Evolutionary conservation across 2,888 invertebrate genomes (phyloP).

Genomic region (Scrobipalpa atriplicella): DNA sequence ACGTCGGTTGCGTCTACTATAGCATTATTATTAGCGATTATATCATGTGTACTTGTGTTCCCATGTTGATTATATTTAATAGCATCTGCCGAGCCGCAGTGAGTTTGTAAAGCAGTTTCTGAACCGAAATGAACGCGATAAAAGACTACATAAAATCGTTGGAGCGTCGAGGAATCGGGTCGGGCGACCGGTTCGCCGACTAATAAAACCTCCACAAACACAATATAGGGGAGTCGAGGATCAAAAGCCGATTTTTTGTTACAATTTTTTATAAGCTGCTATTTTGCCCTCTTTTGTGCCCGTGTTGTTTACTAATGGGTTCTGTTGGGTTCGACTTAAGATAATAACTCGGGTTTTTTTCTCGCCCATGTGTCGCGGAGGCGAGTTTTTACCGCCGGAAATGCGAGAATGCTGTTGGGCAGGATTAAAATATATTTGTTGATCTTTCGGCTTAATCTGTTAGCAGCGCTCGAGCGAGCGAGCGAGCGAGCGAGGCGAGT

Average conservation of each 20-base stretch:
- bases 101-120: conserved; percentile 17
- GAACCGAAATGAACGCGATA: conserved; percentile 28
- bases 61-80: conserved; percentile 22
- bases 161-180: conserved; percentile 49
- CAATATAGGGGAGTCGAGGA: conserved; percentile 73
- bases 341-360: conserved; percentile 80
- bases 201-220: conserved; percentile 77
- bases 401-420: conserved; percentile 73
- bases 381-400: conserved; percentile 77
- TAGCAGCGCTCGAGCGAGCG: too few relatives aligned
- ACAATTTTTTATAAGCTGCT: conserved; percentile 75
- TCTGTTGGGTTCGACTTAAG: conserved; percentile 82
- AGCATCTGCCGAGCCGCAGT: conserved; percentile 20
- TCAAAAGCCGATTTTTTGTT: conserved; percentile 81
- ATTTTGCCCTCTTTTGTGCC: conserved; percentile 80
- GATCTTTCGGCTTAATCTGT: conserved; percentile 76
- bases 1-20: neutral
- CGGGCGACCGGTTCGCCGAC: conserved; percentile 68
- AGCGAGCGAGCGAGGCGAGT: too few relatives aligned
- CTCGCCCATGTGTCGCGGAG: conserved; percentile 74
- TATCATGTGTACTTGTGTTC: conserved; percentile 15
- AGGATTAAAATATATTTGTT: conserved; percentile 80
- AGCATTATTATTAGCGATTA: conserved; percentile 22
- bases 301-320: conserved; percentile 83
- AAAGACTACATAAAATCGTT: conserved; percentile 41